Percentiles rank a stretch among this genome's conserved stretches.
Evolutionary conservation across 2,797 vertebrate genomes (phyloP).

Genomic region (Loriculus beryllinus): DNA sequence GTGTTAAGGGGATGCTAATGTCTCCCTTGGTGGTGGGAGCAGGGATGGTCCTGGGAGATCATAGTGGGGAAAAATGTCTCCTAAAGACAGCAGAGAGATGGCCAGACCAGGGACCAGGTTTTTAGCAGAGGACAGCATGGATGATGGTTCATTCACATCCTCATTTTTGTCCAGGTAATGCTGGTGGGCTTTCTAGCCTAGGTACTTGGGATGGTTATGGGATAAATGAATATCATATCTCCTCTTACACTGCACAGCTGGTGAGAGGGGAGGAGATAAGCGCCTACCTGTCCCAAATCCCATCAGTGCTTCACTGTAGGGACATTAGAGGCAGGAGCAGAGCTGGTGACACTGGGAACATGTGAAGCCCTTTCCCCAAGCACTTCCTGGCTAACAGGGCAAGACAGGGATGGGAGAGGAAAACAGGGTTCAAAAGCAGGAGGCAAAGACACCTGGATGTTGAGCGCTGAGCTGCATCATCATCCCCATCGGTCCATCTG

Average conservation of each 20-base stretch:
- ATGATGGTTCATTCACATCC: background rate
- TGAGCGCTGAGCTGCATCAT: background rate
- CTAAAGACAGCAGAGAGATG: background rate
- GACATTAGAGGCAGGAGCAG: background rate
- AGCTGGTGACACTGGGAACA: background rate
- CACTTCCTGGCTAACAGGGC: background rate
- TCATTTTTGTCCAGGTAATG: background rate
- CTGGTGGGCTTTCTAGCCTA: background rate
- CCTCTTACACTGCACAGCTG: background rate
- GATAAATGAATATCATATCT: background rate
- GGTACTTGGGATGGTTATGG: background rate
- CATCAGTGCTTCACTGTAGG: background rate
- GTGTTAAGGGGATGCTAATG: rapidly evolving
- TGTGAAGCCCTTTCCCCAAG: background rate
- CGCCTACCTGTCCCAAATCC: background rate
- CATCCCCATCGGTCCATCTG: rapidly evolving
- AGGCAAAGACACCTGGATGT: background rate
- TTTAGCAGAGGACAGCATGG: background rate
- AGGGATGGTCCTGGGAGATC: background rate
- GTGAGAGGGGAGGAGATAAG: background rate
- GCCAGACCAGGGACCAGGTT: background rate
- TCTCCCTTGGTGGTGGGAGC: background rate
- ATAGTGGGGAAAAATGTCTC: background rate
- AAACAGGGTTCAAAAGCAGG: background rate
- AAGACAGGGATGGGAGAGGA: background rate